Percentiles rank a stretch among this genome's conserved stretches.
Conservation (phyloP, 1,140 invertebrate species). For the Linepithema humile region DNA sequence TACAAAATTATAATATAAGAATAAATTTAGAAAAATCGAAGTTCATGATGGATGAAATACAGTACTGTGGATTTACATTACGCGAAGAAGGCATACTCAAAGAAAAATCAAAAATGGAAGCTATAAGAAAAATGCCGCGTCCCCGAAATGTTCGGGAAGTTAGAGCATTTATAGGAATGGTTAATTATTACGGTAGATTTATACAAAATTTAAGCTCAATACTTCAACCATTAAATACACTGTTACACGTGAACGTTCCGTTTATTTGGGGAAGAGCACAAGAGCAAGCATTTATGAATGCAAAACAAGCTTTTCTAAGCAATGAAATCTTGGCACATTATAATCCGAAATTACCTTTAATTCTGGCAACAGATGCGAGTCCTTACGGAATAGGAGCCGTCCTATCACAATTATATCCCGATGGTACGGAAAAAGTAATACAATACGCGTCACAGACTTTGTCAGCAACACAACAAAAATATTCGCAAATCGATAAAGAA, state of each 20-base stretch:
- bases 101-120: background rate
- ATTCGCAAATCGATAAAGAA: background rate
- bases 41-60: background rate
- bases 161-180: background rate
- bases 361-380: background rate
- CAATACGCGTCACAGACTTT: background rate
- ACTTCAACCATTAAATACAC: too few relatives aligned
- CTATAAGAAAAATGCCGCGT: background rate
- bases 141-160: background rate
- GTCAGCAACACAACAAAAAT: background rate
- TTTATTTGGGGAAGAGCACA: background rate
- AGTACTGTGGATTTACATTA: background rate
- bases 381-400: background rate
- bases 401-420: background rate
- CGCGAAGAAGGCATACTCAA: background rate
- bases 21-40: too few relatives aligned
- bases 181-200: too few relatives aligned
- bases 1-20: too few relatives aligned
- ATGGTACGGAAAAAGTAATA: background rate
- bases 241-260: background rate
- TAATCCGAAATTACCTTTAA: background rate
- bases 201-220: too few relatives aligned
- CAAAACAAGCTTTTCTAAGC: background rate
- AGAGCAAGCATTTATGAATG: background rate
- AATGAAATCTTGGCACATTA: background rate